Evolutionary conservation across 2,797 vertebrate genomes (phyloP).

Genomic region (Discoglossus pictus): DNA sequence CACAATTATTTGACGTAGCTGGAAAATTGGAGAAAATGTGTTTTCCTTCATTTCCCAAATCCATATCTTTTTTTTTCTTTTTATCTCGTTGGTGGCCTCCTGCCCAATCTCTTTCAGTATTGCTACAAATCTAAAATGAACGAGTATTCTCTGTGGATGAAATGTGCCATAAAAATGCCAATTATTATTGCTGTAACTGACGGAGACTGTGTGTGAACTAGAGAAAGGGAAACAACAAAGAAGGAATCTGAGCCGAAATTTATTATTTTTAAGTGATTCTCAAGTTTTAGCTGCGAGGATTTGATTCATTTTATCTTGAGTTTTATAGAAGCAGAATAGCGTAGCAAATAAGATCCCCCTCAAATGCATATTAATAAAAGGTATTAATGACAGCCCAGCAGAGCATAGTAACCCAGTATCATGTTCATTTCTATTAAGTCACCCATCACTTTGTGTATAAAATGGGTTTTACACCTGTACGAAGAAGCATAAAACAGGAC

Average conservation of each 20-base stretch:
- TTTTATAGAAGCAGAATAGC: constrained; percentile 8
- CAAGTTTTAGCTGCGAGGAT: constrained; percentile 13
- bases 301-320: constrained; percentile 29
- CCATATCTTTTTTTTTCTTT: constrained; percentile 10
- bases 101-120: constrained; percentile 28
- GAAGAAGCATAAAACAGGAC: too few species aligned
- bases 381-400: background rate
- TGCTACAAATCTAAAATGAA: constrained; percentile 30
- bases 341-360: constrained; percentile 16
- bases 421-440: background rate
- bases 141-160: constrained; percentile 22
- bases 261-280: constrained; percentile 22
- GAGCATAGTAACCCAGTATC: background rate
- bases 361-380: constrained; percentile 29
- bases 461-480: background rate
- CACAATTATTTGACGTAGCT: constrained; percentile 1
- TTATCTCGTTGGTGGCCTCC: constrained; percentile 12
- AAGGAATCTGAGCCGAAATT: constrained; percentile 4
- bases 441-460: background rate
- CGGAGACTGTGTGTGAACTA: constrained; percentile 13
- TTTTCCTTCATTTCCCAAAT: constrained; percentile 18
- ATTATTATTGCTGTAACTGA: constrained; percentile 39
- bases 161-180: constrained; percentile 38
- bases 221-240: constrained; percentile 1
- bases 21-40: constrained; percentile 15